phyloP scores from a whole-genome alignment of 2,888 invertebrate genomes.

The Morpho achilles region DNA sequence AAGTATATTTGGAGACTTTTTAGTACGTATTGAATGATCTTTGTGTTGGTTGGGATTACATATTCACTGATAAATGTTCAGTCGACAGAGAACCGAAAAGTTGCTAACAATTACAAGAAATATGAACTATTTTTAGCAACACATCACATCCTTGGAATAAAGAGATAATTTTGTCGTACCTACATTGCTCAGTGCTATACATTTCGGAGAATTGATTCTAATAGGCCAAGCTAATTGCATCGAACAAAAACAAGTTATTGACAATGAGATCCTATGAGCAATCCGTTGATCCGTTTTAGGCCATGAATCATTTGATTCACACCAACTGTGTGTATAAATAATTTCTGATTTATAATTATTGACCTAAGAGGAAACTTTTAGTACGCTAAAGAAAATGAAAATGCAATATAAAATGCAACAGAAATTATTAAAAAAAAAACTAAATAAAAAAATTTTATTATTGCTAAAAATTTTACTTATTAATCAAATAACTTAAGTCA shows the following conservation, averaged over 20 bases:
- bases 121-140: constrained; percentile 27
- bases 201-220: constrained; percentile 40
- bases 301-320: constrained; percentile 44
- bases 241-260: constrained; percentile 57
- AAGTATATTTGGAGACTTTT: too few species aligned
- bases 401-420: not conserved
- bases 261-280: constrained; percentile 64
- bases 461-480: too few species aligned
- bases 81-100: too few species aligned
- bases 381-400: not conserved
- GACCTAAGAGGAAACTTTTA: constrained; percentile 8
- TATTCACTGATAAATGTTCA: not conserved
- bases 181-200: constrained; percentile 32
- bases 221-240: constrained; percentile 51
- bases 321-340: constrained; percentile 2
- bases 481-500: too few species aligned
- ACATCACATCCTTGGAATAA: constrained; percentile 32
- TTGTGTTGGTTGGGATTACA: not conserved
- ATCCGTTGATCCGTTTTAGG: constrained; percentile 48
- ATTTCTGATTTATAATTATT: constrained; percentile 6
- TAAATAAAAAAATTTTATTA: too few species aligned
- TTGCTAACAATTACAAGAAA: constrained; percentile 10
- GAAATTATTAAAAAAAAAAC: not conserved
- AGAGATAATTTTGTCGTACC: constrained; percentile 31
- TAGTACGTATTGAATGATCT: too few species aligned